A percentile compares a stretch with the other conserved stretches of the same genome.
Evolutionary conservation across 2,113 vertebrate genomes (phyloP).

Genomic region (Podocnemis expansa): DNA sequence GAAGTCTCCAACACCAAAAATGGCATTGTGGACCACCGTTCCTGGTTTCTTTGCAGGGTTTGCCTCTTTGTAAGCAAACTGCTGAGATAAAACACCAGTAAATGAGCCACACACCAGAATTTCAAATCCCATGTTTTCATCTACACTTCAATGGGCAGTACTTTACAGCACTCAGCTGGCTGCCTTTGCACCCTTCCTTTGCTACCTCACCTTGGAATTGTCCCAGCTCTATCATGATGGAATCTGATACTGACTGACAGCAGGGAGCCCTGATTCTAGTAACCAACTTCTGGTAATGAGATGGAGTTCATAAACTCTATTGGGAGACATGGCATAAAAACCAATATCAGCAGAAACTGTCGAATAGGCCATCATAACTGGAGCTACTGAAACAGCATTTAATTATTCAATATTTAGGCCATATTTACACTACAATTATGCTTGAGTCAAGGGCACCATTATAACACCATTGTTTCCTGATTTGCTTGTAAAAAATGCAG

Average conservation of each 20-base stretch:
- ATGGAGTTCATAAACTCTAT: background rate
- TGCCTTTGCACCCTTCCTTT: background rate
- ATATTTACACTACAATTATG: background rate
- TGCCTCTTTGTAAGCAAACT: background rate
- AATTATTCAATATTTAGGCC: background rate
- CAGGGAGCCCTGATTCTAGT: background rate
- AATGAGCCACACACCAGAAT: background rate
- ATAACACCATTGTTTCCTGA: accelerated
- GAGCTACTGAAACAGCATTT: background rate
- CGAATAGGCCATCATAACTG: background rate
- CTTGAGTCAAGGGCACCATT: background rate
- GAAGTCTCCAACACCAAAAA: background rate
- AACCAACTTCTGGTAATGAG: background rate
- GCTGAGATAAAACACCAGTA: background rate
- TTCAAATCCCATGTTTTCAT: background rate
- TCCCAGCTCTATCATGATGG: background rate
- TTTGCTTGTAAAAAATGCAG: background rate
- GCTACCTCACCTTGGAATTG: background rate
- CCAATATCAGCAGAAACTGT: background rate
- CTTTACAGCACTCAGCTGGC: background rate
- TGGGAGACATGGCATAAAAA: background rate
- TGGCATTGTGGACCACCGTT: background rate
- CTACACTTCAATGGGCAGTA: background rate
- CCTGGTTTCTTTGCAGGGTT: no score
- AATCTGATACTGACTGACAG: background rate